Evolutionary conservation across 2,113 vertebrate genomes (phyloP).

Genomic region (Laticauda colubrina): DNA sequence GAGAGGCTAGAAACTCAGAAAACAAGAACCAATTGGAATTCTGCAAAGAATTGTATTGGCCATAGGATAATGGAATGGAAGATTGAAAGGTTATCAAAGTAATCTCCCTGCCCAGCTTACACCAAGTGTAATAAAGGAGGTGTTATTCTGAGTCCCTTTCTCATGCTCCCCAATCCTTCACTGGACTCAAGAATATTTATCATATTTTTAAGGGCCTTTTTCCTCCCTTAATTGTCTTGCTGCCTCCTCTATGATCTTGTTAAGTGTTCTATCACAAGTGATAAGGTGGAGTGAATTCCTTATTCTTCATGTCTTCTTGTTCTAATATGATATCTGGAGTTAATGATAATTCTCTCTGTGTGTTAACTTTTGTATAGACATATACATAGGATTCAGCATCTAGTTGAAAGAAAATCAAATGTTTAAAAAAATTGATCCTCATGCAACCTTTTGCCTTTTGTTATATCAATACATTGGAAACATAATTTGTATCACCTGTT

Average conservation of each 20-base stretch:
- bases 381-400: conserved; percentile 27
- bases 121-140: neutral
- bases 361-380: neutral
- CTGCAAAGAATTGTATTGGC: neutral
- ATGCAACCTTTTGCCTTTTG: conserved; percentile 66
- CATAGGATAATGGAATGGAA: neutral
- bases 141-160: neutral
- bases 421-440: conserved; percentile 73
- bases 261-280: neutral
- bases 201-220: neutral
- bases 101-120: neutral
- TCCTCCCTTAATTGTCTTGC: neutral
- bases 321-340: conserved; percentile 69
- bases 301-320: neutral
- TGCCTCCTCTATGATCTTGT: neutral
- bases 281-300: neutral
- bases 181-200: neutral
- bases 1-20: neutral
- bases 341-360: neutral
- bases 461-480: conserved; percentile 85
- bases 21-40: neutral
- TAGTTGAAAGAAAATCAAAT: conserved; percentile 84
- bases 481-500: conserved; percentile 93
- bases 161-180: neutral
- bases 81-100: neutral